phyloP scores from a whole-genome alignment of 37 sponge, comb jelly and placozoan genomes.

The Axinella damicornis region DNA sequence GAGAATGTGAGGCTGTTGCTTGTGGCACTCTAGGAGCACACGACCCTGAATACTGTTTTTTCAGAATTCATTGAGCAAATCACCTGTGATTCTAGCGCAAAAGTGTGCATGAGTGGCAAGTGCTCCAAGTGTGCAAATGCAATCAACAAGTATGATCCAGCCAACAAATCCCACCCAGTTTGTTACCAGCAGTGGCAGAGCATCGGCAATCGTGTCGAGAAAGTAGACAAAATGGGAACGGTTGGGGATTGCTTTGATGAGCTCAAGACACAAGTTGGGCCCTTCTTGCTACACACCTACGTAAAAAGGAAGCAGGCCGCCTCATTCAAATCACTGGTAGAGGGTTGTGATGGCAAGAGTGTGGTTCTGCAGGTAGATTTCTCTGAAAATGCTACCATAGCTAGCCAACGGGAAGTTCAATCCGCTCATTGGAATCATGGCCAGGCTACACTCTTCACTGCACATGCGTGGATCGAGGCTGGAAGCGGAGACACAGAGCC shows the following conservation, averaged over 20 bases:
- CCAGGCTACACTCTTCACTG: slow-evolving; percentile 46
- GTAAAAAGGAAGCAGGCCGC: slow-evolving; percentile 31
- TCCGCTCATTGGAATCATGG: slow-evolving; percentile 32
- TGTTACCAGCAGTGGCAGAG: slow-evolving; percentile 34
- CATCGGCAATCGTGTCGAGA: neutral
- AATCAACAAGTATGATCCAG: slow-evolving; percentile 29
- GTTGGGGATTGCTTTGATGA: slow-evolving; percentile 21
- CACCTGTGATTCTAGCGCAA: slow-evolving; percentile 30
- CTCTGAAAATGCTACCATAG: slow-evolving; percentile 44
- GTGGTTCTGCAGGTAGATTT: slow-evolving; percentile 40
- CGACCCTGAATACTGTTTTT: slow-evolving; percentile 22
- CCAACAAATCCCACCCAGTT: neutral
- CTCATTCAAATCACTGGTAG: neutral
- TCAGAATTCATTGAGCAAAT: slow-evolving; percentile 19
- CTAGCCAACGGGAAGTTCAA: slow-evolving; percentile 17
- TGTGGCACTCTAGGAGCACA: slow-evolving; percentile 38
- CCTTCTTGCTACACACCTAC: slow-evolving; percentile 36
- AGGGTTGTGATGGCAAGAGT: slow-evolving; percentile 19
- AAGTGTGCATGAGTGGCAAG: slow-evolving; percentile 28
- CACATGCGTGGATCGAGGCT: slow-evolving; percentile 35
- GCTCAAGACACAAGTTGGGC: slow-evolving; percentile 17
- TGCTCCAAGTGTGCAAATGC: slow-evolving; percentile 15
- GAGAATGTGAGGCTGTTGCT: slow-evolving; percentile 61
- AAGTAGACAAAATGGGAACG: slow-evolving; percentile 16
- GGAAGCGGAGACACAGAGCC: neutral